Evolutionary conservation across 2,797 vertebrate species (phyloP).

Genomic region (Onychomys arenicola): DNA sequence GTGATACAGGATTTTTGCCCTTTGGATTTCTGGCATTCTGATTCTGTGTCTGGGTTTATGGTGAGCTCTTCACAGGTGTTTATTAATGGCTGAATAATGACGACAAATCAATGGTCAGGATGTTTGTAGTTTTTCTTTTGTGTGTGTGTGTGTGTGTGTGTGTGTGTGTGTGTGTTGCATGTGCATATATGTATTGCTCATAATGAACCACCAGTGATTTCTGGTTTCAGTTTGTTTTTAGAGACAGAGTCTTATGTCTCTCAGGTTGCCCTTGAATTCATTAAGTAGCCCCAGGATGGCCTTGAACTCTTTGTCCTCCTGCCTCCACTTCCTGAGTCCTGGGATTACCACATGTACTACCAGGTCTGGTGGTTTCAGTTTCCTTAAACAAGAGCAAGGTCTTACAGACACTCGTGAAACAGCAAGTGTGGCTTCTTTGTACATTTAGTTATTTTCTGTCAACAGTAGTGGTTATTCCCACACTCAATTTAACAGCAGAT

Average conservation of each 20-base stretch:
- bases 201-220: constrained; percentile 36
- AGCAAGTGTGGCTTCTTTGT: neutral
- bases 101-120: neutral
- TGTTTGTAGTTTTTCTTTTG: neutral
- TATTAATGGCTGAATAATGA: neutral
- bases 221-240: neutral
- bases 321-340: neutral
- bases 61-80: neutral
- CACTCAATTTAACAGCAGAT: neutral
- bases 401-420: constrained; percentile 37
- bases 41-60: neutral
- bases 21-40: neutral
- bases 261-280: neutral
- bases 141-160: too few relatives aligned
- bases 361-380: neutral
- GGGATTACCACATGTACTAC: neutral
- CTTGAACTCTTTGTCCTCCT: neutral
- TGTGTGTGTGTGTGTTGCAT: too few relatives aligned
- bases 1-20: neutral
- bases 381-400: neutral
- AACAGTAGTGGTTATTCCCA: neutral
- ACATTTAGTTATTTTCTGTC: constrained; percentile 11
- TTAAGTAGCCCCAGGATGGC: neutral
- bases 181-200: neutral
- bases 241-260: neutral